These are phyloP conservation scores for Cabera pusaria DNA, from an alignment of 2,888 invertebrate genomes.

Conservation along the genomic window DNA sequence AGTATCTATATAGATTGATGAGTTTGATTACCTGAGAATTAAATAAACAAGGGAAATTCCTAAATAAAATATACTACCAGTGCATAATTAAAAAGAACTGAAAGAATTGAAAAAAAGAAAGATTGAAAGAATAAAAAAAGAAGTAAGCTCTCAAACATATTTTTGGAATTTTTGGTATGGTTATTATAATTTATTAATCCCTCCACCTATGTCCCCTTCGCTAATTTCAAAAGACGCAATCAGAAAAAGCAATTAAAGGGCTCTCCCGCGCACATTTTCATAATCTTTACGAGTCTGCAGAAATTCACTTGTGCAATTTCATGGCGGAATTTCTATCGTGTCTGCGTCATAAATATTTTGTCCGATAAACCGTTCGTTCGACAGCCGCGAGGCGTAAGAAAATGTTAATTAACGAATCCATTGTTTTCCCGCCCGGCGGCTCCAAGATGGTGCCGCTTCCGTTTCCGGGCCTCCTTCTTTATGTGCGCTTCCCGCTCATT, in stretches of 20 bases:
- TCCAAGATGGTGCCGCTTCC: constrained; percentile 84
- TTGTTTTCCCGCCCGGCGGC: constrained; percentile 87
- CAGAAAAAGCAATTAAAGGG: constrained; percentile 36
- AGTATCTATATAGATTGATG: too few species aligned
- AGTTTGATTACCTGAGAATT: too few species aligned
- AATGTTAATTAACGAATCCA: constrained; percentile 91
- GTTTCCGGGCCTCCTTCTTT: constrained; percentile 80
- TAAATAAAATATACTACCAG: too few species aligned
- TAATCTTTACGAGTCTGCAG: constrained; percentile 49
- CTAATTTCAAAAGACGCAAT: constrained; percentile 28
- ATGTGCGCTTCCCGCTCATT: constrained; percentile 80
- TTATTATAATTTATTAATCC: too few species aligned
- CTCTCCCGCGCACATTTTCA: constrained; percentile 37
- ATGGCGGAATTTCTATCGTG: constrained; percentile 72
- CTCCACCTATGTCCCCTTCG: constrained; percentile 22
- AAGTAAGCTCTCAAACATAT: too few species aligned
- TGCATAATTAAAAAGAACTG: too few species aligned
- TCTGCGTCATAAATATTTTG: constrained; percentile 81
- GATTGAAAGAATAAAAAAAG: too few species aligned
- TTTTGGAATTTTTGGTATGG: too few species aligned
- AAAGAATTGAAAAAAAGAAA: too few species aligned
- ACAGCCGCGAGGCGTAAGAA: constrained; percentile 86
- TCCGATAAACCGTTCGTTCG: constrained; percentile 84
- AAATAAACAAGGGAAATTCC: too few species aligned
- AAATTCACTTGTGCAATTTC: constrained; percentile 67